A percentile compares a stretch with the other conserved stretches of the same genome.
Evolutionary conservation across 1,140 invertebrate species (phyloP).

Genomic region (Ceratosolen solmsi): DNA sequence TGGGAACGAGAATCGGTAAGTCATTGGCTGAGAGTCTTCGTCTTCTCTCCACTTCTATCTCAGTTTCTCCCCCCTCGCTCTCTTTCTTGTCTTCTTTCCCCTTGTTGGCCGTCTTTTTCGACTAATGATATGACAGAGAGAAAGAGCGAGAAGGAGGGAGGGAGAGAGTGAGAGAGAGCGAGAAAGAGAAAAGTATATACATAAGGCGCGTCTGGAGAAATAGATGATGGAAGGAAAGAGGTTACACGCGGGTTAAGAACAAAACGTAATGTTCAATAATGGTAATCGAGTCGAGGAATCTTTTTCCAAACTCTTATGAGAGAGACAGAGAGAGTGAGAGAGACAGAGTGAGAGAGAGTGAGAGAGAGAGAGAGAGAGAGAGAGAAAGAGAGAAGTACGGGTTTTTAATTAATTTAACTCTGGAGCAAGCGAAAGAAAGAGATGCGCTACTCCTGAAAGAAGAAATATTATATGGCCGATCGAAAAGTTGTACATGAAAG

Average conservation of each 20-base stretch:
- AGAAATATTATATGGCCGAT: conserved; percentile 46
- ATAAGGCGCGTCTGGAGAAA: conserved; percentile 46
- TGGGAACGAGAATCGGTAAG: conserved; percentile 70
- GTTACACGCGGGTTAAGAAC: conserved; percentile 42
- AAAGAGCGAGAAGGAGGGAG: conserved; percentile 5
- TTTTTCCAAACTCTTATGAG: conserved; percentile 30
- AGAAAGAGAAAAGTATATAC: conserved; percentile 35
- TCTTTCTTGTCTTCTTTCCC: conserved; percentile 46
- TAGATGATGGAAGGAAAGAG: conserved; percentile 57
- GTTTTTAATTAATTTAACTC: conserved; percentile 51
- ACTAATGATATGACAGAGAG: conserved; percentile 53
- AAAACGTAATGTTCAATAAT: conserved; percentile 50
- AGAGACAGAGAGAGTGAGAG: conserved; percentile 10
- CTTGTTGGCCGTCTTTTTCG: conserved; percentile 46
- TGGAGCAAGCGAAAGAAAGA: conserved; percentile 29
- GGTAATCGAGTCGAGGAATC: conserved; percentile 45
- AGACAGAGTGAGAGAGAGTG: not conserved
- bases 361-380: too few relatives aligned
- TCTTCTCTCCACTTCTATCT: conserved; percentile 50
- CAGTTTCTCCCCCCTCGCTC: conserved; percentile 38
- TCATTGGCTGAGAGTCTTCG: conserved; percentile 56
- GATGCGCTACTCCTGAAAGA: conserved; percentile 33
- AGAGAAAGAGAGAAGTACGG: conserved; percentile 2
- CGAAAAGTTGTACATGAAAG: conserved; percentile 35
- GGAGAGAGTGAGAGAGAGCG: conserved; percentile 7